Conservation (phyloP, 1,140 invertebrate species). For the Metaphire vulgaris region DNA sequence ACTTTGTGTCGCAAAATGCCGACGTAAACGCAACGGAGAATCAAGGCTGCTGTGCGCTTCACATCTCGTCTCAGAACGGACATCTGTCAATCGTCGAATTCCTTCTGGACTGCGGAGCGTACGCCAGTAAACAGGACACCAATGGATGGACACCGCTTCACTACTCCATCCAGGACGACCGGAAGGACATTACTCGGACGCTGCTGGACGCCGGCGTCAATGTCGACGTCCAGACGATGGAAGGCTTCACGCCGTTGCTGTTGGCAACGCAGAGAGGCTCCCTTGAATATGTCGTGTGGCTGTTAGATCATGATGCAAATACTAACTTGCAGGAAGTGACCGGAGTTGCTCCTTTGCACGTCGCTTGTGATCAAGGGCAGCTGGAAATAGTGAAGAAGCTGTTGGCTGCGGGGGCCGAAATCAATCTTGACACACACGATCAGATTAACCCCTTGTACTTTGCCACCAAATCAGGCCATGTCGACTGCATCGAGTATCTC, state of each 20-base stretch:
- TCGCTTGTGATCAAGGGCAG: conserved; percentile 26
- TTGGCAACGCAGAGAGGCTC: conserved; percentile 22
- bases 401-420: conserved; percentile 20
- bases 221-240: conserved; percentile 26
- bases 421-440: conserved; percentile 17
- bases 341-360: conserved; percentile 27
- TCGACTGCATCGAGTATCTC: neutral
- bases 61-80: conserved; percentile 28
- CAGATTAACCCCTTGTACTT: conserved; percentile 26
- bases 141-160: conserved; percentile 42
- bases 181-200: neutral
- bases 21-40: conserved; percentile 27
- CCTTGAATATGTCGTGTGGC: neutral
- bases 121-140: conserved; percentile 23
- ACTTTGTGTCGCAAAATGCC: conserved; percentile 14
- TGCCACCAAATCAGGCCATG: conserved; percentile 10
- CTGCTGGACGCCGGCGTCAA: conserved; percentile 19
- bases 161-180: conserved; percentile 25
- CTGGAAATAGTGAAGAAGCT: conserved; percentile 15
- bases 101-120: conserved; percentile 46
- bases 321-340: conserved; percentile 21
- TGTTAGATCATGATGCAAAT: neutral
- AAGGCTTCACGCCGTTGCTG: conserved; percentile 29
- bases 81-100: conserved; percentile 51
- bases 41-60: conserved; percentile 32